Base-by-base conservation (phyloP, 2,113 vertebrate genomes). In the Apaloderma vittatum region DNA sequence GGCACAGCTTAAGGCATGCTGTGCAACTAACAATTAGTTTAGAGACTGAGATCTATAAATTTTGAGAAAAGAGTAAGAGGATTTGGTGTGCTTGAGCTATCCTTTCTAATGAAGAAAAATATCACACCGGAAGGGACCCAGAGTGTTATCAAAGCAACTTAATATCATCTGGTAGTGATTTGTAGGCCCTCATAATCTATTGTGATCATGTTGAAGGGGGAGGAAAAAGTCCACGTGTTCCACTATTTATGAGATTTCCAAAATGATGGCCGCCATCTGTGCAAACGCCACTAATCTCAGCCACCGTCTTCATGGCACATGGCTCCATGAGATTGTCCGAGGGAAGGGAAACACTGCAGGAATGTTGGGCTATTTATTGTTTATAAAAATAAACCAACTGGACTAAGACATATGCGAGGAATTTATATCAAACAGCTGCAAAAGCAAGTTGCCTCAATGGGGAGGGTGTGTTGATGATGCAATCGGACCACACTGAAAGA, bases 331-430 rank as follows among this genome's bases (percentile, higher is more conserved):
- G 98, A 97, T 55, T 97, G 98, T 98, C 98, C 87, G 7, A 97
- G 97, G 67, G 37, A 98, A 96, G 97, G 96, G 93, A 97, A 97
- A 97, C 98, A 97, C 98, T 97, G 94, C 97, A 98, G 99, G 99
- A 99, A 99, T 98, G 98, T 96, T 86, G 93, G 97, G 96, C 98
- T 99, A 99, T 99, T 99, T 99, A 99, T 99, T 99, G 99, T 99
- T 99, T 99, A 98, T 99, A 99, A 99, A 99, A 99, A 99, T 99
- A 99, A 99, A 99, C 99, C 97, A 98, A 99, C 98, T 97, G 98
- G 98, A 98, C 98, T 91, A 99, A 99, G 99, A 99, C 98, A 99
- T 99, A 99, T 98, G 98, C 96, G 77, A 98, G 98, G 98, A 99
- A 99, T 99, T 99, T 99, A 99, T 99, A 99, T 98, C 97, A 97